A percentile compares a stretch with the other conserved stretches of the same genome.
Evolutionary conservation across 1,140 invertebrate species (phyloP).

Genomic region (Cydia strobilella): DNA sequence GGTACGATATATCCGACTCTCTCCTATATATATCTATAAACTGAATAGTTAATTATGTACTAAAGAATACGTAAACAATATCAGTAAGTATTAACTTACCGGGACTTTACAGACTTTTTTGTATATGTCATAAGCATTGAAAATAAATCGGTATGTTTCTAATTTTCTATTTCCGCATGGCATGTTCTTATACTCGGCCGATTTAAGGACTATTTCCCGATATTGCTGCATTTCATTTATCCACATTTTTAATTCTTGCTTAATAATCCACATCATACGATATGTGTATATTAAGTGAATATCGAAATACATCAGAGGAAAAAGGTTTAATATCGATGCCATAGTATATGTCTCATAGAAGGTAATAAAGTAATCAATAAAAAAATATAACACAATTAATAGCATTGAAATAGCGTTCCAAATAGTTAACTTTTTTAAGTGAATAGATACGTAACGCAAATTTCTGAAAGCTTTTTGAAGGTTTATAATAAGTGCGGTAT

Average conservation of each 20-base stretch:
- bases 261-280: slow-evolving; percentile 5
- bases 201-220: not conserved
- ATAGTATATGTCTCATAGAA: not conserved
- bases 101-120: not conserved
- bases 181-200: not conserved
- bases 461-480: not conserved
- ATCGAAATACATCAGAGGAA: not conserved
- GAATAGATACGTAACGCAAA: not conserved
- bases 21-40: too few species aligned
- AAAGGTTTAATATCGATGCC: not conserved
- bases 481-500: not conserved
- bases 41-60: too few species aligned
- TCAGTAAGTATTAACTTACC: not conserved
- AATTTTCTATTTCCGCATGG: not conserved
- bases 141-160: not conserved
- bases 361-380: not conserved
- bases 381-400: not conserved
- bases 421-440: not conserved
- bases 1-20: too few species aligned
- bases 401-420: not conserved
- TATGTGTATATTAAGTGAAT: not conserved
- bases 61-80: not conserved
- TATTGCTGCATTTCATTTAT: not conserved
- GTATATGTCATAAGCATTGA: not conserved
- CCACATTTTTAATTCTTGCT: not conserved